Evolutionary conservation across 2,797 vertebrate species (phyloP).

Genomic region (Gymnothorax reevesii): DNA sequence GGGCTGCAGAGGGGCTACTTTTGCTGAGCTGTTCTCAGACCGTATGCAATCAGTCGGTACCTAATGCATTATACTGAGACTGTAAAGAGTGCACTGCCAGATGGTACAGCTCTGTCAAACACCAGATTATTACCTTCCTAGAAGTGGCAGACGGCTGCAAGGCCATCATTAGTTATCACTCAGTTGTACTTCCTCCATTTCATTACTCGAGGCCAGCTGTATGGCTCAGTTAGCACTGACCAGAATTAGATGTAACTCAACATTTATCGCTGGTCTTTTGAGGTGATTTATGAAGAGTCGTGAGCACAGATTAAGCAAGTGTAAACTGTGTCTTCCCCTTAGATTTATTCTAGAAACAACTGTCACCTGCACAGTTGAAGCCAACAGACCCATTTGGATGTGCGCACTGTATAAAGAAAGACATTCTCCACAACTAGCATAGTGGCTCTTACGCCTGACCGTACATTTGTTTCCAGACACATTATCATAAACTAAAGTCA

Average conservation of each 20-base stretch:
- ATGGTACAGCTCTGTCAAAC: not conserved
- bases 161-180: not conserved
- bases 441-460: not conserved
- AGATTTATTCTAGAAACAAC: not conserved
- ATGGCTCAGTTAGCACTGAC: not conserved
- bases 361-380: not conserved
- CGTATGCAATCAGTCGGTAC: not conserved
- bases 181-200: not conserved
- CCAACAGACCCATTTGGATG: conserved; percentile 3
- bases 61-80: not conserved
- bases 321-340: not conserved
- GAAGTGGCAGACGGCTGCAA: conserved; percentile 2
- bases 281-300: not conserved
- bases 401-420: not conserved
- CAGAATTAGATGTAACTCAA: not conserved
- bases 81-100: not conserved
- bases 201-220: not conserved
- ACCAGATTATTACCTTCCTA: not conserved
- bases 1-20: not conserved
- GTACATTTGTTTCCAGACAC: not conserved
- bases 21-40: too few species aligned
- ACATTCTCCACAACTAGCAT: not conserved
- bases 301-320: not conserved
- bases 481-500: not conserved
- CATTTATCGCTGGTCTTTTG: not conserved